These are phyloP conservation scores for Ammodytes marinus DNA, from an alignment of 2,113 vertebrate genomes.

Conservation along the genomic window DNA sequence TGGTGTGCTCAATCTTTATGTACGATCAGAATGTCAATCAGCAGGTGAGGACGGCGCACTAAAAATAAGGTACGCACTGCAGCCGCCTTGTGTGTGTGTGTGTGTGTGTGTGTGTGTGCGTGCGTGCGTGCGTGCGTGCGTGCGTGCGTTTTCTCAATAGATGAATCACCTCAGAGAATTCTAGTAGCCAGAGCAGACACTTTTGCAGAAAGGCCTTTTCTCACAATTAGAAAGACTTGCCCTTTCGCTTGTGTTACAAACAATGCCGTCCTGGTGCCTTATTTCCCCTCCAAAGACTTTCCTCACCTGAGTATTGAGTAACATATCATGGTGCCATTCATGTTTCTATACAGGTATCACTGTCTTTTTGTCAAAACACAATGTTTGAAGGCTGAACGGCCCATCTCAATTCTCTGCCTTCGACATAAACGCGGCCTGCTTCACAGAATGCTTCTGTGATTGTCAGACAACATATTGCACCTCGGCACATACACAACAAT, in stretches of 20 bases:
- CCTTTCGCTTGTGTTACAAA: slow-evolving; percentile 40
- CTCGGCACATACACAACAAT: background rate
- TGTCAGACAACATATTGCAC: slow-evolving; percentile 49
- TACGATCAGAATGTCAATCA: slow-evolving; percentile 12
- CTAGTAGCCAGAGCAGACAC: background rate
- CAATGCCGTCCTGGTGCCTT: background rate
- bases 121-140: background rate
- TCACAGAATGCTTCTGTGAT: slow-evolving; percentile 28
- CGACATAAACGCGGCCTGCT: background rate
- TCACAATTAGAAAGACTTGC: slow-evolving; percentile 31
- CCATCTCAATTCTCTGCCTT: slow-evolving; percentile 36
- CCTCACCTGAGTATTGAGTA: slow-evolving; percentile 22
- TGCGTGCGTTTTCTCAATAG: slow-evolving; percentile 10
- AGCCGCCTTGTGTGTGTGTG: too few relatives aligned
- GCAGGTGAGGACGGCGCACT: background rate
- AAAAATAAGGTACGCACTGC: too few relatives aligned
- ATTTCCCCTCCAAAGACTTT: background rate
- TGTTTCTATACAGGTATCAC: slow-evolving; percentile 24
- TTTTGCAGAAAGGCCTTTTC: slow-evolving; percentile 8
- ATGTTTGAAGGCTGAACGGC: slow-evolving; percentile 35
- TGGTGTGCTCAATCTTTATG: fast-evolving
- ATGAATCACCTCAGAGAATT: slow-evolving; percentile 35
- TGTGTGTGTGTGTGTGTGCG: background rate
- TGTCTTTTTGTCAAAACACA: slow-evolving; percentile 39
- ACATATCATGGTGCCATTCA: slow-evolving; percentile 42